These are phyloP conservation scores for Abrostola tripartita DNA, from an alignment of 2,888 invertebrate species.

Conservation along the genomic window DNA sequence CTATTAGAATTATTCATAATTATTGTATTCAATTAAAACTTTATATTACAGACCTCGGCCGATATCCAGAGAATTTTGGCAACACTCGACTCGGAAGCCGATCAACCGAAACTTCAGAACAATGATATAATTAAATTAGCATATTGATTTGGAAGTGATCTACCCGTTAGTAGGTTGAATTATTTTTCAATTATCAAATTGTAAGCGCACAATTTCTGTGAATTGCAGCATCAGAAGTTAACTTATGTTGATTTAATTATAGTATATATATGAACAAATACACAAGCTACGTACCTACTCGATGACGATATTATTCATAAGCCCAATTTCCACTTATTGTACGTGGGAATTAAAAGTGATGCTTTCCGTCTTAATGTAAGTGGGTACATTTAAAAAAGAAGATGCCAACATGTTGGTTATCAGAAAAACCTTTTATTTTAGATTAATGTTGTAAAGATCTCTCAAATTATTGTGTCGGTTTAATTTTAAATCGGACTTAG, in stretches of 20 bases:
- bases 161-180: constrained; percentile 6
- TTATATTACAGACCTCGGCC: constrained; percentile 58
- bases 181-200: neutral
- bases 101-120: constrained; percentile 18
- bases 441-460: constrained; percentile 56
- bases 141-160: constrained; percentile 14
- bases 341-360: neutral
- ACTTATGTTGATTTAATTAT: neutral
- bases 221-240: neutral
- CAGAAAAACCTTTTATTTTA: constrained; percentile 23
- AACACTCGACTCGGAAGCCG: constrained; percentile 52
- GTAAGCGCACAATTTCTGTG: neutral
- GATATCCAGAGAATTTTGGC: constrained; percentile 65
- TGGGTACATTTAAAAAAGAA: too few relatives aligned
- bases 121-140: constrained; percentile 20
- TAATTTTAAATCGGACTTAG: constrained; percentile 10
- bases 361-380: too few relatives aligned
- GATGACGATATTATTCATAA: too few relatives aligned
- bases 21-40: neutral
- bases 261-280: too few relatives aligned
- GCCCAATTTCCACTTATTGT: neutral
- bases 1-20: neutral
- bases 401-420: constrained; percentile 10
- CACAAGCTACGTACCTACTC: too few relatives aligned
- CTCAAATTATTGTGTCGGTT: constrained; percentile 42